These are phyloP conservation scores for Tringa solitaria DNA, from an alignment of 2,113 vertebrate species.

Conservation along the genomic window DNA sequence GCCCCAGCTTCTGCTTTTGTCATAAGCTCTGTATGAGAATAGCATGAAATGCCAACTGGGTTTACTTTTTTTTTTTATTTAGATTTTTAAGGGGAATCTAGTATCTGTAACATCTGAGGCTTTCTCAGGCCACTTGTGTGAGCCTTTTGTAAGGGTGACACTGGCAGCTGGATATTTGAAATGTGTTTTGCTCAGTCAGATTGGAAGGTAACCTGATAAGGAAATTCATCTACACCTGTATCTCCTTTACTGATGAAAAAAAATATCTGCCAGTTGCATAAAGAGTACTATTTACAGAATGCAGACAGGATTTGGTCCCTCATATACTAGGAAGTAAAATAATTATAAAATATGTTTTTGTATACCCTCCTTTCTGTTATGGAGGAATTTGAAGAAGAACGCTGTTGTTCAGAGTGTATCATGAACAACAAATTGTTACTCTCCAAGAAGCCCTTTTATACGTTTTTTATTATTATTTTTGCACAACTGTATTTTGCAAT, in stretches of 20 bases:
- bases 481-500: not conserved
- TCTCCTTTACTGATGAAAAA: not conserved
- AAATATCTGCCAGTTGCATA: not conserved
- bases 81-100: not conserved
- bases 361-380: fast-evolving
- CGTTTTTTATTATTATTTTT: not conserved
- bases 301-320: not conserved
- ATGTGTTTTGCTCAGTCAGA: not conserved
- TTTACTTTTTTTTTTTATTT: not conserved
- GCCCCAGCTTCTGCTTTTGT: not conserved
- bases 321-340: not conserved
- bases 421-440: not conserved
- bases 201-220: not conserved
- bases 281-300: not conserved
- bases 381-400: not conserved
- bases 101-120: not conserved
- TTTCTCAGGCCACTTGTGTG: not conserved
- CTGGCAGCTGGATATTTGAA: not conserved
- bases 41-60: not conserved
- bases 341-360: not conserved
- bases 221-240: not conserved
- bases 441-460: not conserved
- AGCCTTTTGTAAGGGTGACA: not conserved
- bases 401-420: not conserved
- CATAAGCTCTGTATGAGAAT: not conserved